These are phyloP conservation scores for Drosophila obscura DNA, from an alignment of 1,140 invertebrate genomes.

Conservation along the genomic window DNA sequence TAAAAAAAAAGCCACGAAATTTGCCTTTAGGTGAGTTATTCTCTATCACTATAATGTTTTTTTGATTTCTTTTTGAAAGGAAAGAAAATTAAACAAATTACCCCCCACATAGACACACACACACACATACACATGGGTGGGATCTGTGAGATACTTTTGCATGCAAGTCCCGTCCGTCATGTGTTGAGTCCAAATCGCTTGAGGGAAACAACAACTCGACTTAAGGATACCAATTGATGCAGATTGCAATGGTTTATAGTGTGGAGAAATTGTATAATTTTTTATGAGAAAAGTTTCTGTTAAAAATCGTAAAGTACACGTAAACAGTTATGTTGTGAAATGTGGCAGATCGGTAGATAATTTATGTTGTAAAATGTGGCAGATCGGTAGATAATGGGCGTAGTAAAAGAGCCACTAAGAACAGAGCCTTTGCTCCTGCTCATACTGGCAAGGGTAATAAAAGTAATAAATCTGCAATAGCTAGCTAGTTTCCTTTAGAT, in stretches of 20 bases:
- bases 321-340: neutral
- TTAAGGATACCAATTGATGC: too few species aligned
- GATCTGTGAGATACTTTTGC: slow-evolving; percentile 77
- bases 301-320: neutral
- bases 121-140: slow-evolving; percentile 39
- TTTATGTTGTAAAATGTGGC: too few species aligned
- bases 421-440: neutral
- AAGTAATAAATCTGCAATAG: too few species aligned
- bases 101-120: slow-evolving; percentile 15
- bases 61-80: slow-evolving; percentile 49
- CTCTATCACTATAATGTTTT: slow-evolving; percentile 35
- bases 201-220: too few species aligned
- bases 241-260: too few species aligned
- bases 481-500: too few species aligned
- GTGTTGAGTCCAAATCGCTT: slow-evolving; percentile 18
- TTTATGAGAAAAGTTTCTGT: too few species aligned
- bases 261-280: too few species aligned
- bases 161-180: slow-evolving; percentile 72
- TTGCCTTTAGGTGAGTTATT: slow-evolving; percentile 44
- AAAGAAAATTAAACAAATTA: slow-evolving; percentile 82
- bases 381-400: too few species aligned
- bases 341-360: too few species aligned
- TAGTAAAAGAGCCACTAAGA: too few species aligned
- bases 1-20: slow-evolving; percentile 48
- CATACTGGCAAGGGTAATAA: neutral